A percentile compares a stretch with the other conserved stretches of the same genome.
Evolutionary conservation across 2,797 vertebrate species (phyloP).

Genomic region (Propithecus deckenii): DNA sequence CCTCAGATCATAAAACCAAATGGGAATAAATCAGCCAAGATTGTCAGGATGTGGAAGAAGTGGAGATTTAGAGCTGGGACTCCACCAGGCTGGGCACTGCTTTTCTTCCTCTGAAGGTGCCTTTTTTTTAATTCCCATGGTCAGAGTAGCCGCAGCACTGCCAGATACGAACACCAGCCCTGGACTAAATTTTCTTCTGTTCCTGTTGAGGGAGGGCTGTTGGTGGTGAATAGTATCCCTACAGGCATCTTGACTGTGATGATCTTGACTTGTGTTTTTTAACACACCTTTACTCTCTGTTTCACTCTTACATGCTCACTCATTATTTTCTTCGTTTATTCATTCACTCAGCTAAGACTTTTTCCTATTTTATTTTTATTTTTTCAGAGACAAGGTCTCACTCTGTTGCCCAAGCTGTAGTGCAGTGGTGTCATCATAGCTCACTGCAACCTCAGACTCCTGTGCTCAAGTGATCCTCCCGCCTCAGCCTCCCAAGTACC

Average conservation of each 20-base stretch:
- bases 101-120: neutral
- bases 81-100: neutral
- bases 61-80: constrained; percentile 56
- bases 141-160: neutral
- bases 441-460: neutral
- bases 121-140: neutral
- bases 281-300: neutral
- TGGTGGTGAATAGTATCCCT: neutral
- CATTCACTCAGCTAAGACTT: neutral
- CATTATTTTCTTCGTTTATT: neutral
- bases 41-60: constrained; percentile 58
- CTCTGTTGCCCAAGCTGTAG: neutral
- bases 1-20: constrained; percentile 65
- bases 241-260: neutral
- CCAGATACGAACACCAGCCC: neutral
- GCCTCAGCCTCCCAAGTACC: neutral
- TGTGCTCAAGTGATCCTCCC: neutral
- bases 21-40: constrained; percentile 62
- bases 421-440: neutral
- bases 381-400: neutral
- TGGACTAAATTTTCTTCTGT: neutral
- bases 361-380: neutral
- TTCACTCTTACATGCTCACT: constrained; percentile 24
- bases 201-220: neutral
- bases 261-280: neutral